phyloP scores from a whole-genome alignment of 2,113 vertebrate species.

The Balaeniceps rex region DNA sequence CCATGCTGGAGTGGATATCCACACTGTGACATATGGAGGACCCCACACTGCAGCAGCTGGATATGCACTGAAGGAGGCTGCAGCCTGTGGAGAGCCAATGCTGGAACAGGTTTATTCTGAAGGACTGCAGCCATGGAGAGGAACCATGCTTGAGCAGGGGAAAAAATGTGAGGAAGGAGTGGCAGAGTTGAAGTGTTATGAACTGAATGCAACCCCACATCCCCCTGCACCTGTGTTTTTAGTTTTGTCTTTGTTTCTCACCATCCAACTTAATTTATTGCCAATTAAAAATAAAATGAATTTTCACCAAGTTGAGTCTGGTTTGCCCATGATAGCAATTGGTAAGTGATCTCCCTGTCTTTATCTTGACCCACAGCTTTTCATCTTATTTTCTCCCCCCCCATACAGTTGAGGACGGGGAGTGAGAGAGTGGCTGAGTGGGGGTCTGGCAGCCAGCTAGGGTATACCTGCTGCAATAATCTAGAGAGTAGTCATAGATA shows the following conservation, averaged over 20 bases:
- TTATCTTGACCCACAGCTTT: background rate
- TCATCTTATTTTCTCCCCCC: background rate
- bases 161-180: background rate
- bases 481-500: background rate
- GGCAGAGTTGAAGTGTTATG: background rate
- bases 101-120: background rate
- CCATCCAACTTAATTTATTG: background rate
- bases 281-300: background rate
- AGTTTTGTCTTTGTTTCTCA: background rate
- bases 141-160: background rate
- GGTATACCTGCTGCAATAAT: background rate
- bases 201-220: background rate
- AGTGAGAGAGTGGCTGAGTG: background rate
- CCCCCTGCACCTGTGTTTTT: background rate
- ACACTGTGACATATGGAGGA: background rate
- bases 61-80: background rate
- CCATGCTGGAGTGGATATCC: background rate
- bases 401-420: background rate
- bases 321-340: background rate
- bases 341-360: no score
- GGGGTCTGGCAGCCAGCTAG: background rate
- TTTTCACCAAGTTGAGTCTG: background rate
- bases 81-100: no score
- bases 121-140: background rate
- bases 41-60: background rate